A percentile compares a stretch with the other conserved stretches of the same genome.
Evolutionary conservation across 92 coral and sea anemone species (phyloP).

Genomic region (Nematostella vectensis): DNA sequence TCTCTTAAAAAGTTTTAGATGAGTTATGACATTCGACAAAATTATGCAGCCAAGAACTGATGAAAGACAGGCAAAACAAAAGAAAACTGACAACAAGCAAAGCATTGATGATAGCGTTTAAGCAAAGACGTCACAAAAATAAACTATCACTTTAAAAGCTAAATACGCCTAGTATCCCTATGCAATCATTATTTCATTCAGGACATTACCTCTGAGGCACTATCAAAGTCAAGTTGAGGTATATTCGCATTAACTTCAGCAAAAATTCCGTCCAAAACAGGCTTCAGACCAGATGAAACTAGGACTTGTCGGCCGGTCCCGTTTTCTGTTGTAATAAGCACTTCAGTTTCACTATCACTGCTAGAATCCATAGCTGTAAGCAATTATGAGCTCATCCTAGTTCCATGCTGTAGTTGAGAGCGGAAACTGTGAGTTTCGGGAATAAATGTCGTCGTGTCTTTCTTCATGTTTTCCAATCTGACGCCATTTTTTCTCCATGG

Average conservation of each 20-base stretch:
- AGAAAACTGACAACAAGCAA: too few species aligned
- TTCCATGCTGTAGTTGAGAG: neutral
- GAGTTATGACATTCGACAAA: too few species aligned
- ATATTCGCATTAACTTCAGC: slow-evolving; percentile 92
- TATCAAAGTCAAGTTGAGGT: slow-evolving; percentile 74
- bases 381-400: neutral
- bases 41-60: too few species aligned
- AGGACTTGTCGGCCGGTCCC: too few species aligned
- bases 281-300: slow-evolving; percentile 58
- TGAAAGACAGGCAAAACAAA: too few species aligned
- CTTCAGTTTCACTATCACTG: slow-evolving; percentile 47
- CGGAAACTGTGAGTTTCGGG: neutral
- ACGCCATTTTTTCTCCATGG: slow-evolving; percentile 65
- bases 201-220: slow-evolving; percentile 65
- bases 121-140: too few species aligned
- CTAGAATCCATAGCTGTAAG: slow-evolving; percentile 18
- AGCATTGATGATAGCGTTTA: too few species aligned
- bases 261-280: slow-evolving; percentile 79
- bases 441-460: neutral
- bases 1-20: too few species aligned
- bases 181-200: neutral
- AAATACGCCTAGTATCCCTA: too few species aligned
- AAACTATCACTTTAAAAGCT: too few species aligned
- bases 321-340: neutral
- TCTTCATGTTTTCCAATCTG: slow-evolving; percentile 7